Conservation (phyloP, 2,888 invertebrate genomes). For the Cotesia congregata region DNA sequence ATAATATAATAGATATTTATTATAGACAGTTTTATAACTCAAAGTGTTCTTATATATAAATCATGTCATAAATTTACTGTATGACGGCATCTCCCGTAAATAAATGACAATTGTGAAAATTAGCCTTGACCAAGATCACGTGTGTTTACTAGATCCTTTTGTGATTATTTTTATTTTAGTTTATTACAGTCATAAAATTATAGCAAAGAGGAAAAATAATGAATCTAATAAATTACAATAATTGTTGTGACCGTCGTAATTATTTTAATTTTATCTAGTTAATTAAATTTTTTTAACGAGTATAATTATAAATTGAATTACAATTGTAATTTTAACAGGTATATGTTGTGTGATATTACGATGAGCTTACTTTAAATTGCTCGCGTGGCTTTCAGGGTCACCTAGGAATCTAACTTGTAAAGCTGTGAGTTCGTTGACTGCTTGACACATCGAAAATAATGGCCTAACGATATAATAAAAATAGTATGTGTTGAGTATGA, state of each 20-base stretch:
- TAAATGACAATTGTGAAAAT: conserved; percentile 51
- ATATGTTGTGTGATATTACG: neutral
- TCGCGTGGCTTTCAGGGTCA: conserved; percentile 41
- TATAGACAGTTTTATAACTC: neutral
- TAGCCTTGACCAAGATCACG: conserved; percentile 47
- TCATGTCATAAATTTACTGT: conserved; percentile 10
- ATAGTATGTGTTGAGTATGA: conserved; percentile 25
- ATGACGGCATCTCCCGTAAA: conserved; percentile 47
- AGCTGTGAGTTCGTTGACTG: conserved; percentile 63
- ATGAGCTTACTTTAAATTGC: conserved; percentile 4
- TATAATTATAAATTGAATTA: neutral
- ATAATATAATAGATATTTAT: conserved; percentile 2
- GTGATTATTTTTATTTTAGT: neutral
- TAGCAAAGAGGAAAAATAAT: neutral
- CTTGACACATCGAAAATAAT: conserved; percentile 2
- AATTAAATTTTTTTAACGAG: neutral
- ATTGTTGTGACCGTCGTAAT: neutral
- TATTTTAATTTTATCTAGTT: neutral
- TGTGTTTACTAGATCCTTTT: conserved; percentile 1
- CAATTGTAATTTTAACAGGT: neutral
- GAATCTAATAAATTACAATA: neutral
- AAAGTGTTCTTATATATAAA: conserved; percentile 4
- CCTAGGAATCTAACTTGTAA: neutral
- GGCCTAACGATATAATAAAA: neutral
- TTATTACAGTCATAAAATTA: neutral